These are phyloP conservation scores for Bombus consobrinus DNA, from an alignment of 1,140 invertebrate genomes.

Conservation along the genomic window DNA sequence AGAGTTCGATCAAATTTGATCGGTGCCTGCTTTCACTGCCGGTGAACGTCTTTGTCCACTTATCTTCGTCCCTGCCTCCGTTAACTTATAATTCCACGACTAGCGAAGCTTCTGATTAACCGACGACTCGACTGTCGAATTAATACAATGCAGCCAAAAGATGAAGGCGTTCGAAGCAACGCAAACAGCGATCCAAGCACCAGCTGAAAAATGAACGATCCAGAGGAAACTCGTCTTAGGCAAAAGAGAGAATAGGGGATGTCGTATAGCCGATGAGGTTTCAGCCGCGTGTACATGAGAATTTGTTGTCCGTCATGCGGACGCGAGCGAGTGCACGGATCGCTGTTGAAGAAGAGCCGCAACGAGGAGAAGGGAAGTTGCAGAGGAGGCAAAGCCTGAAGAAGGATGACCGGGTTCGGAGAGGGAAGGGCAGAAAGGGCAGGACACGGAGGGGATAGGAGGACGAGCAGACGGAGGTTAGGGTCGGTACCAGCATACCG, in stretches of 20 bases:
- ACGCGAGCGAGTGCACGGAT: constrained; percentile 11
- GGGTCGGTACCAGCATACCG: constrained; percentile 55
- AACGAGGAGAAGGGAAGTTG: constrained; percentile 16
- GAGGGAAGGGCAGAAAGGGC: constrained; percentile 20
- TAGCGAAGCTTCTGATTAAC: no score
- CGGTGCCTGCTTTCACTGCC: no score
- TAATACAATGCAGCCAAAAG: background rate
- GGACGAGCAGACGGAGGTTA: constrained; percentile 61
- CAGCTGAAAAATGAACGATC: background rate
- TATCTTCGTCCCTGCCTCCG: no score
- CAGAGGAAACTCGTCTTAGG: background rate
- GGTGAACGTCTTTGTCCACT: no score
- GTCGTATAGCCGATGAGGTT: constrained; percentile 46
- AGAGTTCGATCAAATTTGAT: no score
- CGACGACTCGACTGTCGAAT: no score
- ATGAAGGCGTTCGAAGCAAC: background rate
- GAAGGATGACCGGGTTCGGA: constrained; percentile 1
- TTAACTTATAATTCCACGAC: no score
- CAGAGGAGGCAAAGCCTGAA: background rate
- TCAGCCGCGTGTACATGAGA: constrained; percentile 50
- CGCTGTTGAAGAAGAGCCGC: background rate
- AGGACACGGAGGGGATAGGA: constrained; percentile 36
- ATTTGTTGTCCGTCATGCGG: constrained; percentile 64
- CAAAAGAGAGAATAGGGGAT: constrained; percentile 30
- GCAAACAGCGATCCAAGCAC: background rate